Evolutionary conservation across 2,797 vertebrate species (phyloP).

Genomic region (Betta splendens): DNA sequence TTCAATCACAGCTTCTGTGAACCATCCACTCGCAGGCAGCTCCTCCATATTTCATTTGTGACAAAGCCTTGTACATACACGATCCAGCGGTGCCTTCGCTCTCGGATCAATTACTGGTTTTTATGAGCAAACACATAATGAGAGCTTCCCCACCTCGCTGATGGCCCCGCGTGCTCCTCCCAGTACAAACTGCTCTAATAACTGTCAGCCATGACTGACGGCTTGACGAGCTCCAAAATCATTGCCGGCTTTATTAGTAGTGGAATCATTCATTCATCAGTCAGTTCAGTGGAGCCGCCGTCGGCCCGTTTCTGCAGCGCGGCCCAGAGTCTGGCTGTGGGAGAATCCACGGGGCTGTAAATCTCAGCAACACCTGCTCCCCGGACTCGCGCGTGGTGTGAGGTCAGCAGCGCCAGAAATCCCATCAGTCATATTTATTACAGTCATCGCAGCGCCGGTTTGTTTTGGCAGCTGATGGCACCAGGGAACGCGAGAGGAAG

Average conservation of each 20-base stretch:
- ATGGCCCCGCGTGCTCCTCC: conserved; percentile 20
- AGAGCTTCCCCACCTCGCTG: conserved; percentile 11
- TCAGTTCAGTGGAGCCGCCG: conserved; percentile 41
- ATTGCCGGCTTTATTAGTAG: conserved; percentile 56
- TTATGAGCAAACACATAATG: conserved; percentile 41
- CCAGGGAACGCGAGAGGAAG: conserved; percentile 47
- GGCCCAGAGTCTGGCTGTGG: conserved; percentile 44
- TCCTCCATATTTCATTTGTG: neutral
- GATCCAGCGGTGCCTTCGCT: conserved; percentile 6
- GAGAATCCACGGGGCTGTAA: conserved; percentile 60
- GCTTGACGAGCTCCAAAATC: conserved; percentile 58
- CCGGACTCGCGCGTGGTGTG: conserved; percentile 72
- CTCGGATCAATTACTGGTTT: conserved; percentile 46
- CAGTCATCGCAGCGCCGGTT: conserved; percentile 74
- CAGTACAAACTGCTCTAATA: conserved; percentile 52
- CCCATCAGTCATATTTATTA: conserved; percentile 82
- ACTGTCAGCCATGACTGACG: conserved; percentile 51
- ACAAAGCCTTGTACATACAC: neutral
- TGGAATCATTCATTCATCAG: conserved; percentile 55
- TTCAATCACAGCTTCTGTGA: neutral
- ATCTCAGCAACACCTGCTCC: conserved; percentile 82
- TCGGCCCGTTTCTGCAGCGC: too few species aligned
- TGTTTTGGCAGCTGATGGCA: conserved; percentile 83
- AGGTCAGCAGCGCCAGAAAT: conserved; percentile 77
- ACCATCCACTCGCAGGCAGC: neutral